Evolutionary conservation across 1,140 invertebrate species (phyloP).

Genomic region (Nixonia krombeini): DNA sequence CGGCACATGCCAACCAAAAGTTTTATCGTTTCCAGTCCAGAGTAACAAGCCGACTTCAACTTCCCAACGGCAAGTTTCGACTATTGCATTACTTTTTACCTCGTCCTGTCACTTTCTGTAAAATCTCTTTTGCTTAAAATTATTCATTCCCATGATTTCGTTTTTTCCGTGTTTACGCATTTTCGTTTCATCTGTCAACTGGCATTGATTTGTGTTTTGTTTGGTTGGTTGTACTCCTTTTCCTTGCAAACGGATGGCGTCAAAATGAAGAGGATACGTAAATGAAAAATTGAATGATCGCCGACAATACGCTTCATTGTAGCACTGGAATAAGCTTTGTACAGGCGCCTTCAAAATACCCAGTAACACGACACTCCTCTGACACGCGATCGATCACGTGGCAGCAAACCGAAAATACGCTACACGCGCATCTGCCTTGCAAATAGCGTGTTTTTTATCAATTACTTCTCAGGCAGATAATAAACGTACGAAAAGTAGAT

Average conservation of each 20-base stretch:
- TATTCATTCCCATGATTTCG: no score
- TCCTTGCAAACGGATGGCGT: no score
- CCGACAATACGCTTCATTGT: no score
- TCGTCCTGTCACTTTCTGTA: background rate
- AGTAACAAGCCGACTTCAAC: background rate
- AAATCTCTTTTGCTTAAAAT: no score
- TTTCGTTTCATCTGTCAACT: background rate
- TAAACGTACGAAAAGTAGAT: no score
- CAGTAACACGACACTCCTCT: background rate
- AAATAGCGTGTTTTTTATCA: conserved; percentile 18
- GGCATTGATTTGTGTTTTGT: no score
- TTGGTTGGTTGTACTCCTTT: no score
- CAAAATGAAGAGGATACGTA: no score
- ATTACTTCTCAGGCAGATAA: background rate
- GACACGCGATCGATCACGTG: conserved; percentile 36
- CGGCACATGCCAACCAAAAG: conserved; percentile 25
- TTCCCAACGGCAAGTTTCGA: conserved; percentile 10
- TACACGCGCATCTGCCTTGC: conserved; percentile 15
- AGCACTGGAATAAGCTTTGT: no score
- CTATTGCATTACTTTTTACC: background rate
- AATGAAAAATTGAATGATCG: no score
- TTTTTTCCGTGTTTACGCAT: background rate
- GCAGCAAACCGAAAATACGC: conserved; percentile 23
- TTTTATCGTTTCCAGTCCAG: conserved; percentile 28
- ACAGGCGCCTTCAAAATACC: conserved; percentile 16